phyloP scores from a whole-genome alignment of 2,113 vertebrate species.

The Oncorhynchus masou region DNA sequence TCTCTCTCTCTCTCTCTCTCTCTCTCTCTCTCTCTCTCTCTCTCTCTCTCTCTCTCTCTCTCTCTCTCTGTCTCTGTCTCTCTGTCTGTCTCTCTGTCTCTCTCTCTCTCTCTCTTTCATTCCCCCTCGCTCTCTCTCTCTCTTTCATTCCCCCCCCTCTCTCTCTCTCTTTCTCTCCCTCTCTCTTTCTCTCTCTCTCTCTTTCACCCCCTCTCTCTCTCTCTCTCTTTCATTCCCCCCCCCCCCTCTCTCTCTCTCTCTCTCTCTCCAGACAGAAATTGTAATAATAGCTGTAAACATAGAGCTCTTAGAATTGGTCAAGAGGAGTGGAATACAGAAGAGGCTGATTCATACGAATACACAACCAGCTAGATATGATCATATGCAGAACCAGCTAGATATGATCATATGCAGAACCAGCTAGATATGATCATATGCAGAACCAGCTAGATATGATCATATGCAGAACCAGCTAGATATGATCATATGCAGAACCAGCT shows the following conservation, averaged over 20 bases:
- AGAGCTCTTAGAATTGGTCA: slow-evolving; percentile 52
- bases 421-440: no score
- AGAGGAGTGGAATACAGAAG: slow-evolving; percentile 45
- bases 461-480: no score
- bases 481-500: no score
- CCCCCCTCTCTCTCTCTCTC: neutral
- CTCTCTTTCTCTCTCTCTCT: no score
- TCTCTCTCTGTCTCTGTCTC: slow-evolving; percentile 25
- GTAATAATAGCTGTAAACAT: slow-evolving; percentile 56
- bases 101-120: slow-evolving; percentile 1
- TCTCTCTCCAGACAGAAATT: slow-evolving; percentile 25
- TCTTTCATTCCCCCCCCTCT: no score
- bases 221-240: no score
- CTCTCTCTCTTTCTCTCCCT: rapidly evolving
- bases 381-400: no score
- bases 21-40: slow-evolving; percentile 29
- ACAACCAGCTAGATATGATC: no score
- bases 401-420: no score
- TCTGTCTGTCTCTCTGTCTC: slow-evolving; percentile 8
- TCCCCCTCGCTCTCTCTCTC: neutral
- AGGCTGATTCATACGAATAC: slow-evolving; percentile 46
- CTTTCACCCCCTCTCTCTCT: no score
- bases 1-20: slow-evolving; percentile 17
- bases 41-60: slow-evolving; percentile 4
- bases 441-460: no score